Conservation (phyloP, 2,797 vertebrate genomes). For the Orestias chungarensis region DNA sequence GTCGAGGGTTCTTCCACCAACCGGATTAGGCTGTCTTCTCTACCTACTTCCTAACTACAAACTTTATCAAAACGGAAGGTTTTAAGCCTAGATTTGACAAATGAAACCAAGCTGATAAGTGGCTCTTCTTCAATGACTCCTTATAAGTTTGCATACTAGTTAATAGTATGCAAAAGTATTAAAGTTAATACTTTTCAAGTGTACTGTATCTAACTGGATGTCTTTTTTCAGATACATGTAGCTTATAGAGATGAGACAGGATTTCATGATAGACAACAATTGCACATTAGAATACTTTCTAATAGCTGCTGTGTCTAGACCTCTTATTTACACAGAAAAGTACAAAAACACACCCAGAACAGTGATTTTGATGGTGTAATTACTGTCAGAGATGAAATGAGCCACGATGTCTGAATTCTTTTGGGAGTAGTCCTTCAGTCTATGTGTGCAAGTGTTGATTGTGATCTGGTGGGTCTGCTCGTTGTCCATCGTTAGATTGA, state of each 20-base stretch:
- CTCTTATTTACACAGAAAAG: neutral
- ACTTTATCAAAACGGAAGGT: no score
- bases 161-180: no score
- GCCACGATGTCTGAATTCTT: constrained; percentile 35
- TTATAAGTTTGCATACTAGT: no score
- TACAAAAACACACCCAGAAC: neutral
- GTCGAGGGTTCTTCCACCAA: no score
- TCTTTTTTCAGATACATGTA: no score
- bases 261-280: neutral
- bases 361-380: neutral
- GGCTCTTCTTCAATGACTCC: no score
- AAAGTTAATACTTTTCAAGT: neutral
- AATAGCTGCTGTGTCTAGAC: neutral
- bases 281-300: neutral
- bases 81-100: no score
- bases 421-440: constrained; percentile 38
- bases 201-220: neutral
- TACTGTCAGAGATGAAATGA: neutral
- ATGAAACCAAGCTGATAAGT: no score
- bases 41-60: no score
- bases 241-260: neutral
- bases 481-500: constrained; percentile 62
- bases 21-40: no score
- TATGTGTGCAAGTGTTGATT: constrained; percentile 51
- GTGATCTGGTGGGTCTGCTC: constrained; percentile 63